Evolutionary conservation across 2,888 invertebrate genomes (phyloP).

Genomic region (Xylota segnis): DNA sequence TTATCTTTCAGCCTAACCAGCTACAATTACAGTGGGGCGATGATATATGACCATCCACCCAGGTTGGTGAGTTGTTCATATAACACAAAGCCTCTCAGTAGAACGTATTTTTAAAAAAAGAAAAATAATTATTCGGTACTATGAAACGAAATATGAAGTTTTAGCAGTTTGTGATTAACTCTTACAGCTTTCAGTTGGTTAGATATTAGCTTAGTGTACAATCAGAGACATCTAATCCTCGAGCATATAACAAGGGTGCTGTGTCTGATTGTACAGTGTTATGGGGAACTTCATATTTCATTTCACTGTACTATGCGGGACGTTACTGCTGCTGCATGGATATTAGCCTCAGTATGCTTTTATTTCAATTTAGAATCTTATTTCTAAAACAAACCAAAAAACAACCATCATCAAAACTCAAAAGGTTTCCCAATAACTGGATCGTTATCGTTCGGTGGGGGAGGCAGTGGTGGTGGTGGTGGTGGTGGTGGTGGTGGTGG

Average conservation of each 20-base stretch:
- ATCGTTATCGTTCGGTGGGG: slow-evolving; percentile 74
- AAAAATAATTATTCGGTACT: background rate
- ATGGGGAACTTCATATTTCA: slow-evolving; percentile 10
- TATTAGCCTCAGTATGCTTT: slow-evolving; percentile 51
- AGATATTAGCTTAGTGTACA: background rate
- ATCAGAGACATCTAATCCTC: background rate
- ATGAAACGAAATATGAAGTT: slow-evolving; percentile 36
- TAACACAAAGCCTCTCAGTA: background rate
- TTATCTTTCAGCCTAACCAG: background rate
- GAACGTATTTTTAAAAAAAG: background rate
- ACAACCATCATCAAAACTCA: slow-evolving; percentile 47
- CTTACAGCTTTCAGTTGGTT: background rate
- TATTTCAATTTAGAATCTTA: slow-evolving; percentile 63
- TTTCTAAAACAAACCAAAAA: slow-evolving; percentile 55
- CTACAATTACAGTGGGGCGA: background rate
- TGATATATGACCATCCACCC: background rate
- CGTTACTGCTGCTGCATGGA: slow-evolving; percentile 57
- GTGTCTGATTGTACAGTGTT: background rate
- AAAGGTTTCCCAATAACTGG: slow-evolving; percentile 77
- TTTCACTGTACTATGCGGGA: slow-evolving; percentile 13
- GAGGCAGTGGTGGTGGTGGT: background rate
- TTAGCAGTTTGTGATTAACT: background rate
- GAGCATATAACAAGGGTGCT: background rate
- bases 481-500: background rate
- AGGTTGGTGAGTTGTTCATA: background rate